Base-by-base conservation (phyloP, 2,888 invertebrate genomes). In the Anoplius nigerrimus region DNA sequence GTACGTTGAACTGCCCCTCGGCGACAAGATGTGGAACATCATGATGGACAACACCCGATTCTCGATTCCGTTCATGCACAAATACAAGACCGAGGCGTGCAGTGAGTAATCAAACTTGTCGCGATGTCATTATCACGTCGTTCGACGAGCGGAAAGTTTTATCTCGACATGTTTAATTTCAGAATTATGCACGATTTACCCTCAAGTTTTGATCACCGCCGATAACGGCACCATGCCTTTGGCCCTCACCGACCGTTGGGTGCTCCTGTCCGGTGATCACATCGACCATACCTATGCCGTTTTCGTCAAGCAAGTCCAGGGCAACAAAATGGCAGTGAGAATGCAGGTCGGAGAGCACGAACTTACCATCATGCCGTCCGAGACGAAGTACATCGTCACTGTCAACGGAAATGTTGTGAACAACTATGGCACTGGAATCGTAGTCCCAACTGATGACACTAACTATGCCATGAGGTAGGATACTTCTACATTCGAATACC, bases 151-250 rank as follows among this genome's bases (percentile, higher is more conserved):
- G 24, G 24, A 24, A 24, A 34, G 11, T 34, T 1, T 11, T 8
- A 51, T 56, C 63, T 48, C 51, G 27, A n/a, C 60, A 54, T 45
- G 42, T 46, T 42, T 53, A 72, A 54, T 76, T 76, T 62, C 82
- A 88, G 82, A 85, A 52, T 53, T 82, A 0, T 90, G 90, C 71
- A 74, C 82, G 2, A 58, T 85, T 2, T 76, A 83, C 45, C 78
- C 83, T 13, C 62, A 84, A 62, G 64, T 68, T 46, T 60, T 82
- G 0, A 42, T 74, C 34, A 83, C 78, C n/a, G 67, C 78, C 2
- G 81, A 85, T 15, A 80, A 84, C 51, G 67, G 69, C 2, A 62
- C 70, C 4, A 62, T 84, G 20, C 67, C 78, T 2, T 74, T 79
- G 53, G 43, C 42, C 2, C 57, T 86, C 22, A 66, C 82, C 0